Conservation (phyloP, 2,888 invertebrate species). For the Oligia latruncula region DNA sequence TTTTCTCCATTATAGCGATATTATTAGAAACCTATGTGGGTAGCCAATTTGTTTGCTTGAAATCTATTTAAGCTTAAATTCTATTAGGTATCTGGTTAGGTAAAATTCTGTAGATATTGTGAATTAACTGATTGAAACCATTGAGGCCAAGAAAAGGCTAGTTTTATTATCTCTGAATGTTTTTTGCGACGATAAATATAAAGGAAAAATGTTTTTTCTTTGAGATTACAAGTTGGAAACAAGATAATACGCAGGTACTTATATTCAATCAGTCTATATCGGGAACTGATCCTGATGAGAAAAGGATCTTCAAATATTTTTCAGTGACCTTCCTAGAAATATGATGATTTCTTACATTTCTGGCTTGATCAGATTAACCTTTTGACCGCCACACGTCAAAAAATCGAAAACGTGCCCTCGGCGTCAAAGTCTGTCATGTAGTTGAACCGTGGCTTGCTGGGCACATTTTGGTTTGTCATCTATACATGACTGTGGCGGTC, state of each 20-base stretch:
- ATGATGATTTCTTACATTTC: neutral
- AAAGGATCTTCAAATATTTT: neutral
- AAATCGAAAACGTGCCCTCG: too few relatives aligned
- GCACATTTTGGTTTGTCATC: too few relatives aligned
- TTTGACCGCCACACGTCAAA: too few relatives aligned
- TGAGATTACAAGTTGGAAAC: neutral
- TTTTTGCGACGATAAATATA: constrained; percentile 2
- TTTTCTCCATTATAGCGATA: constrained; percentile 2
- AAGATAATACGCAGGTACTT: neutral
- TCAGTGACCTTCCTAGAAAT: neutral
- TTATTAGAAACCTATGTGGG: neutral
- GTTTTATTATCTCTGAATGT: constrained; percentile 1
- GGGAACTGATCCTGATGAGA: neutral
- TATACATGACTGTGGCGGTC: too few relatives aligned
- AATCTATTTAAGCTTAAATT: constrained; percentile 4
- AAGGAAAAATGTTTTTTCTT: neutral
- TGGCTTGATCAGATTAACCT: neutral
- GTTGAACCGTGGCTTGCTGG: too few relatives aligned
- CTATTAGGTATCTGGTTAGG: neutral
- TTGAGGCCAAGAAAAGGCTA: neutral
- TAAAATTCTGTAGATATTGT: neutral
- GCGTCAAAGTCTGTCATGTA: too few relatives aligned
- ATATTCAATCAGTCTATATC: neutral
- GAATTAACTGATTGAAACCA: neutral
- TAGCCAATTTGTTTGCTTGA: constrained; percentile 3